Evolutionary conservation across 2,888 invertebrate genomes (phyloP).

Genomic region (Spodoptera exigua): DNA sequence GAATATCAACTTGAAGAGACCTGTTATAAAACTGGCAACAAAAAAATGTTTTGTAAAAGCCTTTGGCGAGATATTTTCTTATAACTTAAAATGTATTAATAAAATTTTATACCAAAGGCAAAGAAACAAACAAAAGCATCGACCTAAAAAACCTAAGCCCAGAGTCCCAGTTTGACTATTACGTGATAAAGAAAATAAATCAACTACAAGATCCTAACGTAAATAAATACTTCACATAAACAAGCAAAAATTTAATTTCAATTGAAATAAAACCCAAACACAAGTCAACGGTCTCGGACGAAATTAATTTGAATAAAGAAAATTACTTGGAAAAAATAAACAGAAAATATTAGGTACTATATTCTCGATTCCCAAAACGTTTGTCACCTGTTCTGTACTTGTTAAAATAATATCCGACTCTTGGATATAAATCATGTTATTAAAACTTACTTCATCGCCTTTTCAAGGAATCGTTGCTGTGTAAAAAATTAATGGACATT

Average conservation of each 20-base stretch:
- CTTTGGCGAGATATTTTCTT: too few relatives aligned
- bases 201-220: background rate
- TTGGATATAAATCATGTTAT: slow-evolving; percentile 33
- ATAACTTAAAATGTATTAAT: too few relatives aligned
- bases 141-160: too few relatives aligned
- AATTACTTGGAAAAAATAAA: slow-evolving; percentile 14
- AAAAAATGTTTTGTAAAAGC: too few relatives aligned
- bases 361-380: slow-evolving; percentile 3
- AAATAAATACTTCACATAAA: background rate
- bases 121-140: too few relatives aligned
- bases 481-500: slow-evolving; percentile 26
- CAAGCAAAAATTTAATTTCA: background rate
- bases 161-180: background rate
- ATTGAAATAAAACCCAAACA: slow-evolving; percentile 4
- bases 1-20: too few relatives aligned
- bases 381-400: slow-evolving; percentile 24
- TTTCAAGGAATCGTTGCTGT: slow-evolving; percentile 19
- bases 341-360: background rate
- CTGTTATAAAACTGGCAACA: too few relatives aligned
- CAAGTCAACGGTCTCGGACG: background rate
- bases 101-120: too few relatives aligned
- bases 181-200: slow-evolving; percentile 1
- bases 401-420: slow-evolving; percentile 23
- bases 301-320: slow-evolving; percentile 8
- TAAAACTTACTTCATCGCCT: slow-evolving; percentile 42